These are phyloP conservation scores for Drosophila buzzatii DNA, from an alignment of 2,888 invertebrate species.

Conservation along the genomic window DNA sequence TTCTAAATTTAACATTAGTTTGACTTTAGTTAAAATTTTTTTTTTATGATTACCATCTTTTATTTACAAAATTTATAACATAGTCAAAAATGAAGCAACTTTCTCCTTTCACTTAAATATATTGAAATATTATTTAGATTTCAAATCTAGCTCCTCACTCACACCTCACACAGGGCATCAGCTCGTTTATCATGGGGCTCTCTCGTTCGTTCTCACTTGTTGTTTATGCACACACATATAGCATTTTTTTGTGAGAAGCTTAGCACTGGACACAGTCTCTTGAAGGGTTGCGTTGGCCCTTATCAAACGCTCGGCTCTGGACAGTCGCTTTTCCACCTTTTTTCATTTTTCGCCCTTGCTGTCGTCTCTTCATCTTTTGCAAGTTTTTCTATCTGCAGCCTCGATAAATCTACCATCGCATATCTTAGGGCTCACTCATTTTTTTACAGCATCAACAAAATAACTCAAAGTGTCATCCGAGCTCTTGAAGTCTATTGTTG, in stretches of 20 bases:
- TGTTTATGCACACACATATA: constrained; percentile 2
- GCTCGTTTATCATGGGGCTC: neutral
- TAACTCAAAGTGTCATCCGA: constrained; percentile 77
- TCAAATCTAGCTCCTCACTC: neutral
- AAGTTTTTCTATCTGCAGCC: constrained; percentile 51
- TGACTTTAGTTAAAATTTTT: no score
- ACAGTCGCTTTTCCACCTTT: constrained; percentile 57
- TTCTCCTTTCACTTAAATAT: no score
- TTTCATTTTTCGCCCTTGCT: constrained; percentile 19
- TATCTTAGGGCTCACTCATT: constrained; percentile 59
- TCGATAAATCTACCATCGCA: constrained; percentile 72
- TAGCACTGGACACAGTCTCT: constrained; percentile 38
- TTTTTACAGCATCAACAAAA: constrained; percentile 75
- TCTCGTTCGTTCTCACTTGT: neutral
- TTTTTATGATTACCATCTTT: no score
- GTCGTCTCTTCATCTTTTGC: constrained; percentile 18
- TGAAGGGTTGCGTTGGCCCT: constrained; percentile 42
- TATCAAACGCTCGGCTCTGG: constrained; percentile 54
- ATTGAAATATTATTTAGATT: neutral
- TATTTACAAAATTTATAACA: no score
- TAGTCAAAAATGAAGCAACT: no score
- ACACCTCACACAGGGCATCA: neutral
- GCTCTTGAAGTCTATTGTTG: constrained; percentile 77
- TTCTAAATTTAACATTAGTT: no score
- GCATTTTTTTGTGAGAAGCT: constrained; percentile 19